Base-by-base conservation (phyloP, 2,888 invertebrate species). In the Galerucella pusilla region DNA sequence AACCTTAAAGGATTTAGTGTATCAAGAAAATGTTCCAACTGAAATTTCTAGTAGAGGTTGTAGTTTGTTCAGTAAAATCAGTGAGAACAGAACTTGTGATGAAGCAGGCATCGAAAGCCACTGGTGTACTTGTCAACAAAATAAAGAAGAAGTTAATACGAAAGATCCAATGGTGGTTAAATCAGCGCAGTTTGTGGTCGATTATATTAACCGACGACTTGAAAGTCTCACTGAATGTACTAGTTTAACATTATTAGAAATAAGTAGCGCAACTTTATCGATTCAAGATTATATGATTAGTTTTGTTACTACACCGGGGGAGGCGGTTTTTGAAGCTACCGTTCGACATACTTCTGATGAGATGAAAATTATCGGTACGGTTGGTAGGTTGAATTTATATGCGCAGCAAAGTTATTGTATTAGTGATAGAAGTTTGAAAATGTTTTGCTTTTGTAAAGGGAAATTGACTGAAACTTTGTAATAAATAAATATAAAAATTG, bases 101-200 rank as follows among this genome's bases (percentile, higher is more conserved):
- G 92, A 94, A 73, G 92, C 91, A 3, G 90, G 90, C 0, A 92
- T 95, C 68, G 89, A 90, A 11, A 90, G 91, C 66, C 94, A 94
- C 83, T 94, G 94, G 94, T 95, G 94, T 84, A 92, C 93, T 69
- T 95, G 94, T 82, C 90, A 91, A 76, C 90, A 90, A 28, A 90
- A 54, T 89, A 88, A 89, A 12, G 84, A 90, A 68, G 85, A 88
- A 63, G 90, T 35, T 35, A 35, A 35, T 35, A 35, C 91, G 68
- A 83, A 86, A 1, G 7, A 25, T 28, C 16, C 35, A 63, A 88
- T 90, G 46, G 91, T 91, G 11, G 83, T 87, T 16, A 89, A 89
- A 79, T 90, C 91, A 28, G 90, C 91, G 0, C 83, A 88, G 35
- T 87, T 88, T 54, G 68, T 75, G 6, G 70, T 79, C 2, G n/a